Percentiles rank a stretch among this genome's conserved stretches.
phyloP scores from a whole-genome alignment of 2,797 vertebrate species.

The Muscicapa striata region DNA sequence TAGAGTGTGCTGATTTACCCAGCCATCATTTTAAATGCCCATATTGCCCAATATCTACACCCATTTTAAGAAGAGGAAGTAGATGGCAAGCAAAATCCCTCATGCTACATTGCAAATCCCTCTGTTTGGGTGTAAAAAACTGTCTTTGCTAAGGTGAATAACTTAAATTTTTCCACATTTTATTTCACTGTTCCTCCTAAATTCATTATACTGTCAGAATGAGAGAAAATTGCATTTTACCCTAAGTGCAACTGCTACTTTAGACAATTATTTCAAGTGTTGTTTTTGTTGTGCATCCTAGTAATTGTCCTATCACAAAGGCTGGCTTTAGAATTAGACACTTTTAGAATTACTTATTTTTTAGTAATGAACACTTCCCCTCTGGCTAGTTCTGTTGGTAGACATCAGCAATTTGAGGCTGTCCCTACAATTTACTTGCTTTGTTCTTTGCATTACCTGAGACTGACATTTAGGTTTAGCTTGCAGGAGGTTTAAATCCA shows the following conservation, averaged over 20 bases:
- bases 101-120: rapidly evolving
- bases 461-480: not conserved
- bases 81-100: not conserved
- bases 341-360: not conserved
- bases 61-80: not conserved
- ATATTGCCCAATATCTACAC: not conserved
- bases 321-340: not conserved
- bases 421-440: not conserved
- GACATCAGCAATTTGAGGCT: not conserved
- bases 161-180: not conserved
- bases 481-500: not conserved
- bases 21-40: not conserved
- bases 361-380: not conserved
- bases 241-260: not conserved
- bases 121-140: not conserved
- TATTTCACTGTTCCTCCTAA: not conserved
- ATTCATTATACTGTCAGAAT: not conserved
- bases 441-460: not conserved
- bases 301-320: rapidly evolving
- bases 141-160: not conserved
- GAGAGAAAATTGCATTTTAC: not conserved
- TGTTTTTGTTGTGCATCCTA: not conserved
- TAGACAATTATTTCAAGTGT: not conserved
- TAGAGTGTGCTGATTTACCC: not conserved
- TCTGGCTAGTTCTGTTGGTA: not conserved